phyloP scores from a whole-genome alignment of 2,797 vertebrate genomes.

The Pristis pectinata region DNA sequence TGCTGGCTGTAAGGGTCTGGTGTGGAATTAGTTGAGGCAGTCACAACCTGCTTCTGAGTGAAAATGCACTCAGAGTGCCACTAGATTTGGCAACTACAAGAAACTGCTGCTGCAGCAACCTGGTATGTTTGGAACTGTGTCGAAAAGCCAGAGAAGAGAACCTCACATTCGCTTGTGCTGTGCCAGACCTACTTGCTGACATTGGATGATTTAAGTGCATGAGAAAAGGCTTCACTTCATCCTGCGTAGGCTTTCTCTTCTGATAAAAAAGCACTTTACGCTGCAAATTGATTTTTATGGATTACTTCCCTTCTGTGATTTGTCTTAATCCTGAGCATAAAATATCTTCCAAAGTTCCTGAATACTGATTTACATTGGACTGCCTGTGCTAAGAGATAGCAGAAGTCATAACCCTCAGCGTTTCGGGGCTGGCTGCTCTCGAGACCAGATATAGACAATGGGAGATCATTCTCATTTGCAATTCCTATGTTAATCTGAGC shows the following conservation, averaged over 20 bases:
- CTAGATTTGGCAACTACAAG: too few relatives aligned
- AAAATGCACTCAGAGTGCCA: too few relatives aligned
- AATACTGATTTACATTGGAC: not conserved
- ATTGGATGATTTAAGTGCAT: not conserved
- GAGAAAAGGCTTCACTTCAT: not conserved
- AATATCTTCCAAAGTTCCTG: not conserved
- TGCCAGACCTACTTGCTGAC: not conserved
- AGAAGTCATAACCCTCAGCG: not conserved
- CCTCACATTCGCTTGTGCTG: not conserved
- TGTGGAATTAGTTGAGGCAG: too few relatives aligned
- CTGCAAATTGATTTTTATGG: not conserved
- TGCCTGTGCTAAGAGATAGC: not conserved
- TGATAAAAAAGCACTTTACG: not conserved
- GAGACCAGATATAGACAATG: not conserved
- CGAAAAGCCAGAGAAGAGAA: not conserved
- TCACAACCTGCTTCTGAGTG: too few relatives aligned
- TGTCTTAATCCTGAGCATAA: not conserved
- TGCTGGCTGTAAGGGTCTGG: too few relatives aligned
- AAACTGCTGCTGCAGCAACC: too few relatives aligned
- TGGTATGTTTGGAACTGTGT: not conserved
- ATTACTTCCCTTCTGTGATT: not conserved
- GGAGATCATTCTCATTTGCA: too few relatives aligned
- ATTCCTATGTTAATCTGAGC: too few relatives aligned
- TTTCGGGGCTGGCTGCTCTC: not conserved
- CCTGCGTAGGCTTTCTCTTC: not conserved